phyloP scores from a whole-genome alignment of 2,888 invertebrate species.

The Drosophila niveifrons region DNA sequence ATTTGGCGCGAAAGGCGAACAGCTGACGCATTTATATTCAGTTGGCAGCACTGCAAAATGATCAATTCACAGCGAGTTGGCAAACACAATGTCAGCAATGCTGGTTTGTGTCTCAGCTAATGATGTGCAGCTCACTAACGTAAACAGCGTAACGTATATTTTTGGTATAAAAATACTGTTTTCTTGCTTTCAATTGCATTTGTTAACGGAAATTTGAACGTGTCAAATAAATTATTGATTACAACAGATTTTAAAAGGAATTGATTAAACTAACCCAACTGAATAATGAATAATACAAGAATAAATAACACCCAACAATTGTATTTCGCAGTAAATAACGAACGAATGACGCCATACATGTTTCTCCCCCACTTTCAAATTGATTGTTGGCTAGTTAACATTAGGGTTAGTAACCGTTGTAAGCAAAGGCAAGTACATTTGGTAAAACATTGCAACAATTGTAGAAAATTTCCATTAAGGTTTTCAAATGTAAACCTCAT shows the following conservation, averaged over 20 bases:
- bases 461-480: conserved; percentile 26
- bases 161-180: not conserved
- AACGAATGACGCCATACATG: not conserved
- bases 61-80: not conserved
- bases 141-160: not conserved
- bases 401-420: conserved; percentile 20
- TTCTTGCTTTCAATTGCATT: not conserved
- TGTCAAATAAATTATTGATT: too few relatives aligned
- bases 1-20: conserved; percentile 73
- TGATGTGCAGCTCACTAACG: not conserved
- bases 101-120: conserved; percentile 22
- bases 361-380: not conserved
- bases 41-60: conserved; percentile 43
- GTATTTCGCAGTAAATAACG: too few relatives aligned
- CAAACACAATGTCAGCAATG: not conserved
- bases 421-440: conserved; percentile 3
- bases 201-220: too few relatives aligned
- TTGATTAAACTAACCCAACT: too few relatives aligned
- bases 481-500: conserved; percentile 40
- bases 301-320: too few relatives aligned
- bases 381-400: conserved; percentile 5
- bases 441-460: conserved; percentile 10
- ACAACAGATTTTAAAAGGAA: too few relatives aligned
- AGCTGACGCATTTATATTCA: conserved; percentile 29
- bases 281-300: too few relatives aligned